Evolutionary conservation across 30 jellyfish, hydroid and myxozoan genomes (phyloP), one percentile per base, ranked within the genome.

Genomic region (Catostylus mosaicus): DNA sequence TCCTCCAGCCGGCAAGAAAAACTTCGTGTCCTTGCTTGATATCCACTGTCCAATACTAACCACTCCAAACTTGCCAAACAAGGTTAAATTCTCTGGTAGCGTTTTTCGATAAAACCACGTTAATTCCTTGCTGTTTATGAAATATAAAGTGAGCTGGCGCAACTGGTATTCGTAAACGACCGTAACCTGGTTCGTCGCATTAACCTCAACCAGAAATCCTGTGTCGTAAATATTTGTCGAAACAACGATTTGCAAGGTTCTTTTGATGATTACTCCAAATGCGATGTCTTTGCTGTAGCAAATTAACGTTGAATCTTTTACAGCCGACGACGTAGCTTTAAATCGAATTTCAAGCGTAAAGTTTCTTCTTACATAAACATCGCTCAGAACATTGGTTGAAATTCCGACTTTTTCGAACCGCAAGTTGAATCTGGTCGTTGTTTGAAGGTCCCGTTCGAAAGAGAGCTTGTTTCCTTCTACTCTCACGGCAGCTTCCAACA

Each of bases 1-100:
- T n/a, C 86, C 86, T 5, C 73, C 52, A 4, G 87, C 86, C 3
- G 86, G 86, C 59, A 73, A 8, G 52, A 73, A 83, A 6, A 16
- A 40, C 73, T 31, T 83, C 33, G 86, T 61, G 26, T 57, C 86
- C 20, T 29, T 59, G 67, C 86, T 70, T 18, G 86, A 38, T 9
- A 70, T 48, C 93, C 93, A 83, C 75, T 83, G 93, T 26, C 93
- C 93, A 37, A 83, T 60, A 45, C 82, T 70, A 5, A 83, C 20
- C 20, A 83, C 80, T n/a, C 93, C 93, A 3, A 83, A 60, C 4
- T 65, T 48, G 40, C 61, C 86, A 29, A 83, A 70, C 64, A 83
- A 8, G 33, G 22, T 20, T 19, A 70, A 1, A 22, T 30, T 83
- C 30, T 57, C 38, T 11, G 86, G 81, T 6, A 83, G 37, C 7